Percentiles rank a stretch among this genome's conserved stretches.
Conservation (phyloP, 1,140 invertebrate species). For the Drosophila watanabei region DNA sequence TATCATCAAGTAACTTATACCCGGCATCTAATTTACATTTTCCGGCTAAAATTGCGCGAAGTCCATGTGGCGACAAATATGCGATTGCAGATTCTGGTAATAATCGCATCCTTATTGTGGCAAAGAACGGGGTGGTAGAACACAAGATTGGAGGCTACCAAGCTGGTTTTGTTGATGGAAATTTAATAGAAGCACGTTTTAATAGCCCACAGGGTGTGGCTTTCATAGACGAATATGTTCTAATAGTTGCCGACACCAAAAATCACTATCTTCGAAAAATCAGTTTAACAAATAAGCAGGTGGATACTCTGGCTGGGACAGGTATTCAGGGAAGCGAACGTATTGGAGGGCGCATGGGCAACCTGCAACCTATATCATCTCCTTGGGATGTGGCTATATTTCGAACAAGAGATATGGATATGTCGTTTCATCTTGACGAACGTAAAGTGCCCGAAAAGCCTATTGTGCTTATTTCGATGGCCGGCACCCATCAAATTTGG, state of each 20-base stretch:
- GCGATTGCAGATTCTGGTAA: slow-evolving; percentile 92
- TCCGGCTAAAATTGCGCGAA: slow-evolving; percentile 88
- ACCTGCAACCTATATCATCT: slow-evolving; percentile 91
- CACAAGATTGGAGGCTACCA: slow-evolving; percentile 90
- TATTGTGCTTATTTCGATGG: slow-evolving; percentile 94
- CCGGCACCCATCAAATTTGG: slow-evolving; percentile 98
- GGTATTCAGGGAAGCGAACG: slow-evolving; percentile 91
- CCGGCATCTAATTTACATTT: slow-evolving; percentile 88
- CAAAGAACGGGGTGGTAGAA: slow-evolving; percentile 88
- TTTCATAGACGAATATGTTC: slow-evolving; percentile 86
- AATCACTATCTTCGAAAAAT: slow-evolving; percentile 95
- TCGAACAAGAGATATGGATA: slow-evolving; percentile 88
- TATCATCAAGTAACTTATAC: slow-evolving; percentile 86
- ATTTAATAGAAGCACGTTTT: slow-evolving; percentile 90
- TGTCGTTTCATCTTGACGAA: slow-evolving; percentile 87
- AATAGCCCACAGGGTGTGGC: slow-evolving; percentile 93
- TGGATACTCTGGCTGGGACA: slow-evolving; percentile 92
- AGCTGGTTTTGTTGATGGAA: slow-evolving; percentile 91
- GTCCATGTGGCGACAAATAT: slow-evolving; percentile 85
- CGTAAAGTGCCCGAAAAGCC: slow-evolving; percentile 85
- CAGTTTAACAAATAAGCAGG: slow-evolving; percentile 88
- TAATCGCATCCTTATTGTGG: slow-evolving; percentile 89
- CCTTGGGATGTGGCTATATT: slow-evolving; percentile 95
- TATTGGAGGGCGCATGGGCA: slow-evolving; percentile 89
- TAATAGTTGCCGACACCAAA: slow-evolving; percentile 95